Evolutionary conservation across 2,888 invertebrate genomes (phyloP), one percentile per base, ranked within the genome.

Genomic region (Rhingia campestris): DNA sequence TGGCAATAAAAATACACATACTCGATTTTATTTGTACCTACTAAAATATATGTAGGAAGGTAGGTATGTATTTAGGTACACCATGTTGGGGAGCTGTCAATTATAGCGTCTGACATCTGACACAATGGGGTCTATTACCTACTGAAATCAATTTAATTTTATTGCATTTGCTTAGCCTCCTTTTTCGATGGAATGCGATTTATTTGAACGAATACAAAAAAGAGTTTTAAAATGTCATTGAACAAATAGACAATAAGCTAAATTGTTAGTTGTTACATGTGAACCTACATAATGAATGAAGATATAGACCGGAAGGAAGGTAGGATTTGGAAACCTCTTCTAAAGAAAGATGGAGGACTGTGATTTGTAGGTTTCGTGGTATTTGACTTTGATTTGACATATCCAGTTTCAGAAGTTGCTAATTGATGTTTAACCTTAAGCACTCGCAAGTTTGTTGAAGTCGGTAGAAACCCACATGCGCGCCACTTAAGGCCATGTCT

Each of bases 101-200:
- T 49, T 30, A n/a, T 37, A 22, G 9, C n/a, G 49, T 64, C 63
- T 37, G 12, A 10, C 47, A 64, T 66, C 32, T 54, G 45, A 54
- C 54, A 54, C 5, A 67, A 67, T 54, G 67, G 45, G 49, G 67
- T 53, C 45, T 43, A 14, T 63, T 59, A 37, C 22, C 22, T 2
- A 22, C 43, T 33, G 59, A 59, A 59, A 33, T 51, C 47, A 63
- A 49, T 49, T 49, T 49, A 32, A 37, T 45, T 45, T n/a, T 12
- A 53, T 63, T 59, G 49, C 58, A 72, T 32, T 37, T 7, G 10
- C 37, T 33, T 54, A 35, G 12, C 14, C 4, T 45, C 0, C 4
- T 61, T 35, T 10, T 61, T 35, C 9, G 9, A 5, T 53, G 32
- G 30, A 54, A 66, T 30, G 33, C 10, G 53, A 66, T 37, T 54